Evolutionary conservation across 2,797 vertebrate species (phyloP).

Genomic region (Mustela erminea): DNA sequence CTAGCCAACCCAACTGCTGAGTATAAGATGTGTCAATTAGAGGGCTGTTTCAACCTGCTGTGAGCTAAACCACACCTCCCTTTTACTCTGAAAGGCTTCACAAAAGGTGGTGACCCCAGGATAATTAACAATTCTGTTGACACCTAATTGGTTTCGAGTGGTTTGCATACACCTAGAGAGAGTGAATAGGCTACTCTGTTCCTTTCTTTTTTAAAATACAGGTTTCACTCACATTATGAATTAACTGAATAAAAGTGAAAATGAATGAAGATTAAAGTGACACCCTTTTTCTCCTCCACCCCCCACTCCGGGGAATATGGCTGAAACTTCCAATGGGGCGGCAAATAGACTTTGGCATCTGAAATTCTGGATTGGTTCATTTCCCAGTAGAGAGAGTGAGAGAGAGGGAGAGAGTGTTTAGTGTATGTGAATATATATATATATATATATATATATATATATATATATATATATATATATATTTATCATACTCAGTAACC

Average conservation of each 20-base stretch:
- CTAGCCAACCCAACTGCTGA: constrained; percentile 59
- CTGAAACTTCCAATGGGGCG: not conserved
- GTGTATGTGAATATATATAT: not conserved
- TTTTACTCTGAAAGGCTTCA: constrained; percentile 72
- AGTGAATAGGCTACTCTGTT: constrained; percentile 24
- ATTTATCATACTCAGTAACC: not conserved
- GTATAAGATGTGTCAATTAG: constrained; percentile 76
- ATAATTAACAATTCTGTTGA: constrained; percentile 78
- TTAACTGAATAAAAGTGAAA: constrained; percentile 62
- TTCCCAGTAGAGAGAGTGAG: not conserved
- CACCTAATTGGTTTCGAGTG: constrained; percentile 77
- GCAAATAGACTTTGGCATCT: not conserved
- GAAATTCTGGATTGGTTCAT: not conserved
- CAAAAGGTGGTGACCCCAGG: constrained; percentile 64
- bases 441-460: not conserved
- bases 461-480: not conserved
- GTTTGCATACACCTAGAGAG: constrained; percentile 63
- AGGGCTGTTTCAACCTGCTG: constrained; percentile 60
- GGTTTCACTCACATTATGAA: constrained; percentile 61
- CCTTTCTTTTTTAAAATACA: constrained; percentile 67
- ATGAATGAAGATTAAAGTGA: constrained; percentile 33
- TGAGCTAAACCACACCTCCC: constrained; percentile 67
- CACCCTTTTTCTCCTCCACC: not conserved
- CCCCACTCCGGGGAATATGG: not conserved
- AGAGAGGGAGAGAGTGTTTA: not conserved